A percentile compares a stretch with the other conserved stretches of the same genome.
Conservation (phyloP, 2,888 invertebrate genomes). For the Cheilosia urbana region DNA sequence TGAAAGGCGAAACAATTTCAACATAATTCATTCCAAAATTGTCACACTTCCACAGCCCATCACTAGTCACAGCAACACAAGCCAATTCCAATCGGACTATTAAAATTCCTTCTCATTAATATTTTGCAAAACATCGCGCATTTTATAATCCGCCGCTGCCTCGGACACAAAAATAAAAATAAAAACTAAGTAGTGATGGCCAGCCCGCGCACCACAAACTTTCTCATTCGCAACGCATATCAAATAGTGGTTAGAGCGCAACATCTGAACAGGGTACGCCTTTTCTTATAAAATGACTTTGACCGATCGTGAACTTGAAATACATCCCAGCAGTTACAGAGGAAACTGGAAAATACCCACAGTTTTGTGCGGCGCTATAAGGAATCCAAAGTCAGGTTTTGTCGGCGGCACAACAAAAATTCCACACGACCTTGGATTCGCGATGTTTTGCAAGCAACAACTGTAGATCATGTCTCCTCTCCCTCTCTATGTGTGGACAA, state of each 20-base stretch:
- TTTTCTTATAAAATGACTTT: constrained; percentile 6
- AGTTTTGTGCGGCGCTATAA: not conserved
- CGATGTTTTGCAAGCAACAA: constrained; percentile 58
- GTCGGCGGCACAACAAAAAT: constrained; percentile 25
- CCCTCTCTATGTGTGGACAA: constrained; percentile 31
- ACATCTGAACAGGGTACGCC: no score
- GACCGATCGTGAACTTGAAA: constrained; percentile 66
- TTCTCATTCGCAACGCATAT: constrained; percentile 6
- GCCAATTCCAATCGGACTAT: not conserved
- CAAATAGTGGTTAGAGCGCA: not conserved
- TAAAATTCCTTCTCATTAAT: not conserved
- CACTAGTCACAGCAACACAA: constrained; percentile 27
- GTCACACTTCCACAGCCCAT: constrained; percentile 34
- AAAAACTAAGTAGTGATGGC: no score
- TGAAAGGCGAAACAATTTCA: not conserved
- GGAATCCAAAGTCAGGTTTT: constrained; percentile 65
- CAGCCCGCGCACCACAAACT: not conserved
- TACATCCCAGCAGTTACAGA: constrained; percentile 16
- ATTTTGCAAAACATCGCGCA: not conserved
- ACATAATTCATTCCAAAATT: constrained; percentile 42
- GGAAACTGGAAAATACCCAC: constrained; percentile 48
- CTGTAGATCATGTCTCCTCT: constrained; percentile 53
- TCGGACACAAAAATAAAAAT: no score
- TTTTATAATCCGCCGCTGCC: not conserved
- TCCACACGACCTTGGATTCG: constrained; percentile 49